phyloP scores from a whole-genome alignment of 2,113 vertebrate species.

The Excalfactoria chinensis region DNA sequence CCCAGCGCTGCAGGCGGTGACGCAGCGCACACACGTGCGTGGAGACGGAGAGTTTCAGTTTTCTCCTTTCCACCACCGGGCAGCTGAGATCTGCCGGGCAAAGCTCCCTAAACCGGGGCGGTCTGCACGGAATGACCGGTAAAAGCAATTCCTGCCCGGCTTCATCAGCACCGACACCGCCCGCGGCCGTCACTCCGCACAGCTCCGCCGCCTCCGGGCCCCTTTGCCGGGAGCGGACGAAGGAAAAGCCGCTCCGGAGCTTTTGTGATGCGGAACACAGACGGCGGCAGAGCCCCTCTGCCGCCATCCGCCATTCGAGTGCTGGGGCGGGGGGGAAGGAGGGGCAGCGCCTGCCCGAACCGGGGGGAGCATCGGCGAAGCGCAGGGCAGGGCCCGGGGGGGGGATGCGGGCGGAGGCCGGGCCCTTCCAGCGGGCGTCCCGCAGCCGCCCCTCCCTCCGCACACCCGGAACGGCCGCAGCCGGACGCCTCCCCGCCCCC shows the following conservation, averaged over 20 bases:
- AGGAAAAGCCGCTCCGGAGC: too few species aligned
- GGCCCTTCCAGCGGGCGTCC: too few species aligned
- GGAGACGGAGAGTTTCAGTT: background rate
- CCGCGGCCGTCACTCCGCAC: background rate
- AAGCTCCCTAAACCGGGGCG: background rate
- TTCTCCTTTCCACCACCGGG: background rate
- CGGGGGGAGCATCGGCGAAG: too few species aligned
- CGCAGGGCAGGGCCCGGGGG: too few species aligned
- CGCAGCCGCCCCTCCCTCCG: too few species aligned
- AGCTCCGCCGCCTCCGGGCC: background rate
- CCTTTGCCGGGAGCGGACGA: background rate
- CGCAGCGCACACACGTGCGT: background rate
- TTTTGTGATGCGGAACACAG: background rate
- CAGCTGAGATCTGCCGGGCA: background rate
- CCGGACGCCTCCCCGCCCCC: background rate
- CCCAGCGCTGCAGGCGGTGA: background rate
- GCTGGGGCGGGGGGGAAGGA: too few species aligned
- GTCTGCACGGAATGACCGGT: accelerated
- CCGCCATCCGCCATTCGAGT: too few species aligned
- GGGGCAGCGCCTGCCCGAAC: too few species aligned
- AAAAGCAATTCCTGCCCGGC: background rate
- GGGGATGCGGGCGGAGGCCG: too few species aligned
- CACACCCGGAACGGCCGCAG: too few species aligned
- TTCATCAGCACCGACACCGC: background rate
- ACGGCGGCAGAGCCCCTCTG: too few species aligned